Evolutionary conservation across 2,888 invertebrate species (phyloP).

Genomic region (Hydroisotoma schaefferi): DNA sequence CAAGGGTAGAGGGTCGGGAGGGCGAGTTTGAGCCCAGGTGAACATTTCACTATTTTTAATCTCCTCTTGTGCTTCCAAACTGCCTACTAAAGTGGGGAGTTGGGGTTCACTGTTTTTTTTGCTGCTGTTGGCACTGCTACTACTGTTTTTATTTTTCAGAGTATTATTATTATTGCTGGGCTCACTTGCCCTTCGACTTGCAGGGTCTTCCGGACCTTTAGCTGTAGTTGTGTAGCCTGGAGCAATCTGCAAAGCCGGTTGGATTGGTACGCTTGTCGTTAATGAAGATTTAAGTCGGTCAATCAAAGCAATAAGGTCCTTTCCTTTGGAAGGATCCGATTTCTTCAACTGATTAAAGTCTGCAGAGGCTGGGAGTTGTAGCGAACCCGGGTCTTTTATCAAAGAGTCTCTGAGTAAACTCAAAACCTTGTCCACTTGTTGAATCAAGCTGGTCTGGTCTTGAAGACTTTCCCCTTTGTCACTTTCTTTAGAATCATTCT

Average conservation of each 20-base stretch:
- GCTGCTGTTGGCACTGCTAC: not conserved
- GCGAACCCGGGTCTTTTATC: conserved; percentile 51
- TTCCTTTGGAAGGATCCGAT: conserved; percentile 57
- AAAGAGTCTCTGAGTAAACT: conserved; percentile 70
- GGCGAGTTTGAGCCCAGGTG: conserved; percentile 5
- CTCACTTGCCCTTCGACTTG: not conserved
- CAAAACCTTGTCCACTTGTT: conserved; percentile 74
- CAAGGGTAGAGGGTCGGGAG: conserved; percentile 9
- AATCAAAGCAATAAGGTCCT: conserved; percentile 66
- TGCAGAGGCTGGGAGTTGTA: conserved; percentile 2
- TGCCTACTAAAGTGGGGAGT: not conserved
- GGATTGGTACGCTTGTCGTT: conserved; percentile 15
- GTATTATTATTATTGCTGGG: too few relatives aligned
- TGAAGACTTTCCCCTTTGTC: not conserved
- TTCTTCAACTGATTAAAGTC: not conserved
- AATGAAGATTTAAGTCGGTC: conserved; percentile 64
- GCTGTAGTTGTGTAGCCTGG: not conserved
- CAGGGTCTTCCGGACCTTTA: not conserved
- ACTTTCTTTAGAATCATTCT: not conserved
- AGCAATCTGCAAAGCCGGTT: not conserved
- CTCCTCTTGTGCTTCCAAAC: not conserved
- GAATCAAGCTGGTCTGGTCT: conserved; percentile 54
- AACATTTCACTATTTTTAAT: conserved; percentile 5
- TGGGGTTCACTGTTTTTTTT: not conserved
- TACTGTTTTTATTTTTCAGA: too few relatives aligned